Evolutionary conservation across 1,140 invertebrate species (phyloP), one percentile per base, ranked within the genome.

Genomic region (Drosophila arawakana): DNA sequence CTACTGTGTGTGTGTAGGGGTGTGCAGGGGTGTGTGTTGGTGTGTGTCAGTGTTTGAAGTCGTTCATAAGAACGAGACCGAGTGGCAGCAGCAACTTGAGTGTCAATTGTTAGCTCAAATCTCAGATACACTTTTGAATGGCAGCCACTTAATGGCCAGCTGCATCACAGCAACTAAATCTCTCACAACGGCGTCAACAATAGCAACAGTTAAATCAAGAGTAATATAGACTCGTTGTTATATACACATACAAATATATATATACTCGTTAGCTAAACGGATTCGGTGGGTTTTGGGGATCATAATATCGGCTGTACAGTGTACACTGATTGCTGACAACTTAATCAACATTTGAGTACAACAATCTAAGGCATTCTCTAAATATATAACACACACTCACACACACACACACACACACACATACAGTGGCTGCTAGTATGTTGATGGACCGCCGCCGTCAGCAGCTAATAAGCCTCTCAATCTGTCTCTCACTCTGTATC

Each of bases 311-410:
- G 62, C 49, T 57, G 52, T 52, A 15, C 62, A n/a, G 46, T 34
- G 41, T 37, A 13, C 50, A 62, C 67, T 85, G 82, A 79, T 86
- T 81, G 83, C 83, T 86, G 82, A 85, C 82, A 85, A 79, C 79
- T 85, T 85, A 85, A 85, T 86, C 82, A 86, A 85, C 76, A 78
- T 71, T 63, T 71, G 68, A 74, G 61, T 47, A 59, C 35, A 73
- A 70, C 66, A 80, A 73, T 73, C 70, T 73, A 78, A 76, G 73
- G 76, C 76, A 73, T 76, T 68, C 65, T 73, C 71, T 69, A 68
- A 69, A 73, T 60, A 58, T 67, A 73, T 41, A 68, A 73, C 65
- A 73, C 71, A 69, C 41, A 43, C 49, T 21, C 18, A 50, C 46
- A 5, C 25, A 30, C n/a, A n/a, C n/a, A n/a, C n/a, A n/a, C n/a